phyloP scores from a whole-genome alignment of 1,140 invertebrate genomes.

The Melanaphis sacchari region DNA sequence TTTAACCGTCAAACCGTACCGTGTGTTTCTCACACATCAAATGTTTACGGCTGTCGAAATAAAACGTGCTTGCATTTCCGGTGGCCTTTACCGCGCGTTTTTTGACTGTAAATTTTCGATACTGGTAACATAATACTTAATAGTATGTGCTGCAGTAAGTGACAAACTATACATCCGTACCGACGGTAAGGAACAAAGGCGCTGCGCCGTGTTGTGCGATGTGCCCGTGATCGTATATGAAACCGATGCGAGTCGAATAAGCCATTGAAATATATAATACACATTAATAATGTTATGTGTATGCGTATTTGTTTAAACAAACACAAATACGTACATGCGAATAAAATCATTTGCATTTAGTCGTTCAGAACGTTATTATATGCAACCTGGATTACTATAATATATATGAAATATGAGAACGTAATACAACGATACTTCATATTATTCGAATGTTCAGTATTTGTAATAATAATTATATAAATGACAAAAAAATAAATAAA shows the following conservation, averaged over 20 bases:
- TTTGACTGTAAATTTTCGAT: neutral
- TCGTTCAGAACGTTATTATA: too few relatives aligned
- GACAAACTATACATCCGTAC: neutral
- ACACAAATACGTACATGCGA: too few relatives aligned
- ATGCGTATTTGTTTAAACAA: too few relatives aligned
- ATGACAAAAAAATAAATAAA: too few relatives aligned
- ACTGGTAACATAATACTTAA: neutral
- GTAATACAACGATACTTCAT: too few relatives aligned
- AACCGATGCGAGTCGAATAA: neutral
- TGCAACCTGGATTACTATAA: too few relatives aligned
- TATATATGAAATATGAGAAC: too few relatives aligned
- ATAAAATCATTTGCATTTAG: too few relatives aligned
- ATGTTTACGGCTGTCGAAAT: neutral
- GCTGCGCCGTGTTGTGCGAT: neutral
- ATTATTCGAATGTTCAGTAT: too few relatives aligned
- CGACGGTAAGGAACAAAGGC: neutral
- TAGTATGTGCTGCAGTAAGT: neutral
- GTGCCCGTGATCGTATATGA: neutral
- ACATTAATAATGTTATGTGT: neutral
- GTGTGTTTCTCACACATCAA: slow-evolving; percentile 8
- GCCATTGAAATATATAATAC: neutral
- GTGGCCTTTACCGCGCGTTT: neutral
- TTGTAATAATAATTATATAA: too few relatives aligned
- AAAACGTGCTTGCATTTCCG: neutral
- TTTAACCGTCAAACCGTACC: neutral